Percentiles rank a stretch among this genome's conserved stretches.
These are phyloP conservation scores for Thysanoteuthis rhombus DNA, from an alignment of 2,888 invertebrate genomes.

Conservation along the genomic window DNA sequence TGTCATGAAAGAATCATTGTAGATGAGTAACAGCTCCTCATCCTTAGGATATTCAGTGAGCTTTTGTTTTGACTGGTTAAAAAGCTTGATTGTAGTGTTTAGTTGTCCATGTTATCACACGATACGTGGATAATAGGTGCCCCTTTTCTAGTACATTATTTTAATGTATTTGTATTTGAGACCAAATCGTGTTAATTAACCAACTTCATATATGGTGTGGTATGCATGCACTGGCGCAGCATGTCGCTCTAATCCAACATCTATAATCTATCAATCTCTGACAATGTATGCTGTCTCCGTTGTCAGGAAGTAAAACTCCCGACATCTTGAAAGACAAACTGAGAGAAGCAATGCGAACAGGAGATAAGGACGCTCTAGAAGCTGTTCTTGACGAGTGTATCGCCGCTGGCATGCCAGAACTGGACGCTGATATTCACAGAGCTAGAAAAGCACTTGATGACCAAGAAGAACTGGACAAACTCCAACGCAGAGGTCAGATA, in stretches of 20 bases:
- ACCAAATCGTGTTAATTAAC: too few relatives aligned
- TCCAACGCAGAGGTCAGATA: neutral
- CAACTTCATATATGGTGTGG: neutral
- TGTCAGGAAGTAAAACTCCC: conserved; percentile 15
- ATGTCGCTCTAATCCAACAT: neutral
- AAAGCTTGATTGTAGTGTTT: too few relatives aligned
- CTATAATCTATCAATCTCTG: neutral
- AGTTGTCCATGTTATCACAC: too few relatives aligned
- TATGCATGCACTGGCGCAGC: neutral
- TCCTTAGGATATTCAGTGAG: too few relatives aligned
- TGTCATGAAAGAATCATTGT: too few relatives aligned
- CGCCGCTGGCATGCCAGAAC: conserved; percentile 21
- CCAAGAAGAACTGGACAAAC: neutral
- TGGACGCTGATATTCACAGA: neutral
- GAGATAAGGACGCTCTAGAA: neutral
- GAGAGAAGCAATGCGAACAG: neutral
- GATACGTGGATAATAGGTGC: too few relatives aligned
- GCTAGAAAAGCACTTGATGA: neutral
- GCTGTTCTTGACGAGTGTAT: conserved; percentile 18
- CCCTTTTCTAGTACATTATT: too few relatives aligned
- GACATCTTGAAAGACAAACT: conserved; percentile 13
- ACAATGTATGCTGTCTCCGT: neutral
- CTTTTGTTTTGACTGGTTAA: too few relatives aligned
- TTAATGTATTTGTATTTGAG: too few relatives aligned
- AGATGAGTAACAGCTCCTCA: too few relatives aligned